phyloP scores from a whole-genome alignment of 2,797 vertebrate species.

The Lates japonicus region DNA sequence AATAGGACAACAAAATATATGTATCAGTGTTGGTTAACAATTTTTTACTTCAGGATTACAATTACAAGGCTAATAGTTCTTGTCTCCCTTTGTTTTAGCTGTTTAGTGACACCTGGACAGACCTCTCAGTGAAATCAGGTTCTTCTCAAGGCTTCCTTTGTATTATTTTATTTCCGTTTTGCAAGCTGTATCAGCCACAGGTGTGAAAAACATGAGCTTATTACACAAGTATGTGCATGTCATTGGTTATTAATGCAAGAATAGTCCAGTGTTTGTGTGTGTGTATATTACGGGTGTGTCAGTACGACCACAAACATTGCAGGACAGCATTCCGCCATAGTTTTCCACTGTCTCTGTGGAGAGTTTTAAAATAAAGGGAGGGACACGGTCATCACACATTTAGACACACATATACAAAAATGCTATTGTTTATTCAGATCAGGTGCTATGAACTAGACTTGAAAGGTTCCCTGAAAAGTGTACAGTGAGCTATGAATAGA shows the following conservation, averaged over 20 bases:
- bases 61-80: neutral
- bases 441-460: constrained; percentile 55
- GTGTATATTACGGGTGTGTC: constrained; percentile 72
- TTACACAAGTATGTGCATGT: constrained; percentile 20
- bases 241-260: constrained; percentile 25
- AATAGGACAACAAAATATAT: too few species aligned
- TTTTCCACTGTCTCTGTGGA: constrained; percentile 17
- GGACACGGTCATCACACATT: constrained; percentile 3
- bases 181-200: neutral
- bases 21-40: neutral
- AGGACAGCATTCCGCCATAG: constrained; percentile 74
- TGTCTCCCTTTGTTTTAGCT: neutral
- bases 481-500: constrained; percentile 36
- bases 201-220: neutral
- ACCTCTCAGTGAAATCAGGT: constrained; percentile 39
- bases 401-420: constrained; percentile 15
- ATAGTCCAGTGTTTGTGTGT: constrained; percentile 4
- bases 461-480: constrained; percentile 19
- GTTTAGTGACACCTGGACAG: neutral
- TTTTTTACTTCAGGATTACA: neutral
- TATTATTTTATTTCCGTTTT: neutral
- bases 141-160: neutral
- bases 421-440: constrained; percentile 17
- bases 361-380: constrained; percentile 22
- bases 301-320: constrained; percentile 44